Evolutionary conservation across 2,888 invertebrate genomes (phyloP).

Genomic region (Blomia tropicalis): DNA sequence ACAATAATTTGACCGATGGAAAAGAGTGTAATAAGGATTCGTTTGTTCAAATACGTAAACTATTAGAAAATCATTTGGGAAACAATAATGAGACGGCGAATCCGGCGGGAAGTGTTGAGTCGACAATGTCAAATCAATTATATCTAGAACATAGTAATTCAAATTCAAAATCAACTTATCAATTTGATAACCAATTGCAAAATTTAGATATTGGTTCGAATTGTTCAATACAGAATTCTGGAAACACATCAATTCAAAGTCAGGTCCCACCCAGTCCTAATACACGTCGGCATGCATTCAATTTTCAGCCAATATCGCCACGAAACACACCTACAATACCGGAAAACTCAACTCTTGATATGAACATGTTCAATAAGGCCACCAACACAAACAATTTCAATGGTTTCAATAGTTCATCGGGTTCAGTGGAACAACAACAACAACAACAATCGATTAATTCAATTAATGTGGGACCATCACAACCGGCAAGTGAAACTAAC

Average conservation of each 20-base stretch:
- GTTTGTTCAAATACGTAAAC: conserved; percentile 54
- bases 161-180: neutral
- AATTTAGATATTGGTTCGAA: neutral
- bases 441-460: conserved; percentile 17
- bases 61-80: conserved; percentile 51
- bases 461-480: conserved; percentile 37
- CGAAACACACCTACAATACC: conserved; percentile 36
- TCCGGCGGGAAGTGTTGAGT: too few relatives aligned
- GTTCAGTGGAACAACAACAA: conserved; percentile 11
- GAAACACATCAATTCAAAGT: conserved; percentile 16
- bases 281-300: conserved; percentile 59
- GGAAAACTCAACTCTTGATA: conserved; percentile 26
- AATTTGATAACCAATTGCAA: neutral
- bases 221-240: neutral
- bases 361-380: conserved; percentile 15
- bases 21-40: conserved; percentile 32
- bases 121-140: neutral
- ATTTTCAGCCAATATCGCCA: conserved; percentile 70
- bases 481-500: conserved; percentile 50
- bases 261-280: conserved; percentile 56
- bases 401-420: neutral
- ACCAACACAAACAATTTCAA: conserved; percentile 15
- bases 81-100: neutral
- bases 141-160: neutral
- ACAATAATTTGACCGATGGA: conserved; percentile 12